Evolutionary conservation across 1,140 invertebrate species (phyloP).

Genomic region (Hyles vespertilio): DNA sequence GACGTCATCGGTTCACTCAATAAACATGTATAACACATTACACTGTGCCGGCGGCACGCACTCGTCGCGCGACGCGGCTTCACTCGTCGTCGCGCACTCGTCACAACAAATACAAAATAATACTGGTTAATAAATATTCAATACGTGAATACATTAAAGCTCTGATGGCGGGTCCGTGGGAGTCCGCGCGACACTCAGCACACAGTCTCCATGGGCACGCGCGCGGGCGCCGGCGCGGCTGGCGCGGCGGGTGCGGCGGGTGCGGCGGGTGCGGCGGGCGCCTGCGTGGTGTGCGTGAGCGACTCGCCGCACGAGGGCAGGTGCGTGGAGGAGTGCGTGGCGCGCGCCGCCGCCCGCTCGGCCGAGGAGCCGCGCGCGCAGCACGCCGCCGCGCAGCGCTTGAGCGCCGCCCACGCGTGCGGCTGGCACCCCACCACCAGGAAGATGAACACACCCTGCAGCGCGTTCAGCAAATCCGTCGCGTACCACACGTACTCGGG

Average conservation of each 20-base stretch:
- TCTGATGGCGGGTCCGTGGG: constrained; percentile 4
- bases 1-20: constrained; percentile 13
- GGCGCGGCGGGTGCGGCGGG: constrained; percentile 81
- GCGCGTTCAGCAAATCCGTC: constrained; percentile 87
- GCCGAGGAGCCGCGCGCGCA: constrained; percentile 69
- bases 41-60: background rate
- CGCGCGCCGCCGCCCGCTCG: constrained; percentile 68
- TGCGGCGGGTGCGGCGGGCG: constrained; percentile 81
- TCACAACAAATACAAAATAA: constrained; percentile 51
- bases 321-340: constrained; percentile 83
- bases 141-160: constrained; percentile 17
- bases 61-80: background rate
- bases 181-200: constrained; percentile 50
- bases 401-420: constrained; percentile 76
- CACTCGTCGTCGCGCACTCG: constrained; percentile 21
- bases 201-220: constrained; percentile 75
- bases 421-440: constrained; percentile 91
- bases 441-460: constrained; percentile 93
- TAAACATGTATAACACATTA: background rate
- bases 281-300: constrained; percentile 85
- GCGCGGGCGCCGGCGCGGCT: constrained; percentile 80
- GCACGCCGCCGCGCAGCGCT: constrained; percentile 75
- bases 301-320: constrained; percentile 86
- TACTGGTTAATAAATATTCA: constrained; percentile 54
- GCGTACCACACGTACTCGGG: constrained; percentile 87